Conservation (phyloP, 2,888 invertebrate species). For the Drosophila fulvimacula region DNA sequence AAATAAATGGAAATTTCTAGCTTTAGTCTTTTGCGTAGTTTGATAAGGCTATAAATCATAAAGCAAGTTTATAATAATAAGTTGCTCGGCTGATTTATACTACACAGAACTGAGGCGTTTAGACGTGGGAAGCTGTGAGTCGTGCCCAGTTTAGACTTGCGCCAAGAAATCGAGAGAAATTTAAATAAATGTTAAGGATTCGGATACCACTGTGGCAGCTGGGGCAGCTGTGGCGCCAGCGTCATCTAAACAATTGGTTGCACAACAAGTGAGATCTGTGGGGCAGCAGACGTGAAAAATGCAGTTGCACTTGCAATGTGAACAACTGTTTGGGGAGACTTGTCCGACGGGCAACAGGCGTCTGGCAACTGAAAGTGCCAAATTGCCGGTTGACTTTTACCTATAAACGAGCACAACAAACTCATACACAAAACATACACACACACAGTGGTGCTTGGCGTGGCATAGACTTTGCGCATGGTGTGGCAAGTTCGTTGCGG, state of each 20-base stretch:
- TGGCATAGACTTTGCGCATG: constrained; percentile 68
- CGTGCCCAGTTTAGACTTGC: not conserved
- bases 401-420: constrained; percentile 19
- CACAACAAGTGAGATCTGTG: constrained; percentile 29
- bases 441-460: constrained; percentile 1
- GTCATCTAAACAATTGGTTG: constrained; percentile 40
- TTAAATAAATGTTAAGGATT: not conserved
- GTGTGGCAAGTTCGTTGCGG: constrained; percentile 75
- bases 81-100: not conserved
- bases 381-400: constrained; percentile 62
- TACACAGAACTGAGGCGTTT: not conserved
- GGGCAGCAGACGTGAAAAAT: constrained; percentile 35
- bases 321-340: constrained; percentile 39
- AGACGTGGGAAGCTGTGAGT: not conserved
- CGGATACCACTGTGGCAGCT: constrained; percentile 41
- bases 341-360: constrained; percentile 13
- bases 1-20: not conserved
- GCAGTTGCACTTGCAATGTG: constrained; percentile 71
- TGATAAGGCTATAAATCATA: not conserved
- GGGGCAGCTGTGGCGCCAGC: constrained; percentile 26
- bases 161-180: no score
- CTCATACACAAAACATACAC: constrained; percentile 11
- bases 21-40: not conserved
- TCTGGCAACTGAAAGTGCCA: constrained; percentile 64
- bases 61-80: not conserved